phyloP scores from a whole-genome alignment of 2,797 vertebrate genomes.

The Muscicapa striata region DNA sequence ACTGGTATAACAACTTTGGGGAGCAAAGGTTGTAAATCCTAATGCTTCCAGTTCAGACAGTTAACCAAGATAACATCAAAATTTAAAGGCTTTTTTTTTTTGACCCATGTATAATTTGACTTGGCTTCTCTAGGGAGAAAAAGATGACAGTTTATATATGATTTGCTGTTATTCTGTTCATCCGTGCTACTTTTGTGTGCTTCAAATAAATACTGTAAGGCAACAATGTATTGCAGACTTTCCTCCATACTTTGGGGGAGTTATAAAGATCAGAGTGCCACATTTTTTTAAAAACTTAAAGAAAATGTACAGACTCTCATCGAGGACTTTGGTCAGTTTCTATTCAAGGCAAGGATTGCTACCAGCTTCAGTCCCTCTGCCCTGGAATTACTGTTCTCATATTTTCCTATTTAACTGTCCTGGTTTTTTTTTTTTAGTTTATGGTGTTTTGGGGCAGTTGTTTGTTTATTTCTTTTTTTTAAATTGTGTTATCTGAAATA shows the following conservation, averaged over 20 bases:
- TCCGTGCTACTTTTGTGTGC: not conserved
- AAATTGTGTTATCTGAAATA: not conserved
- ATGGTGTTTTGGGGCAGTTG: accelerated
- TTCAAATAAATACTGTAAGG: not conserved
- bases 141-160: not conserved
- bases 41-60: not conserved
- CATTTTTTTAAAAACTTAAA: not conserved
- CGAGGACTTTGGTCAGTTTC: not conserved
- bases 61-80: not conserved
- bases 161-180: not conserved
- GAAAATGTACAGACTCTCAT: not conserved
- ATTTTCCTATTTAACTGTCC: not conserved
- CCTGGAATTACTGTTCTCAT: not conserved
- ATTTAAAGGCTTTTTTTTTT: not conserved
- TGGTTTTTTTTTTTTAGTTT: not conserved
- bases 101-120: not conserved
- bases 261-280: not conserved
- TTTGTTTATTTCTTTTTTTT: accelerated
- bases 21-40: not conserved
- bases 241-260: not conserved
- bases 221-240: not conserved
- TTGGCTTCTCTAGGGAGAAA: not conserved
- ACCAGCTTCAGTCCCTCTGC: not conserved
- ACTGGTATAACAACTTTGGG: not conserved
- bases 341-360: not conserved